Conservation (phyloP, 1,140 invertebrate species). For the Cydia strobilella region DNA sequence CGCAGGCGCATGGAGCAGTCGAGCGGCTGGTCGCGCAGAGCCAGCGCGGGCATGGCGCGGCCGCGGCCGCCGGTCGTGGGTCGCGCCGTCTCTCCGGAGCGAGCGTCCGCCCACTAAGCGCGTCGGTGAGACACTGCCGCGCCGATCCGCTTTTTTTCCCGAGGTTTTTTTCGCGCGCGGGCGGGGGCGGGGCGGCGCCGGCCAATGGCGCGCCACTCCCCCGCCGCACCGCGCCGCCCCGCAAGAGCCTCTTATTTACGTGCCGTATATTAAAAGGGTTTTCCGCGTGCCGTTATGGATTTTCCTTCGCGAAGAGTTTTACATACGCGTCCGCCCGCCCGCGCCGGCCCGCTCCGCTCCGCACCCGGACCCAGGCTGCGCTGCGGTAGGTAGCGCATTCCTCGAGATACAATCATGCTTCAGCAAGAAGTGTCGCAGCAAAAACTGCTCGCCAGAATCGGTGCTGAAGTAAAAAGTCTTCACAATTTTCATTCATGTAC, state of each 20-base stretch:
- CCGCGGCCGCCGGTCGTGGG: conserved; percentile 68
- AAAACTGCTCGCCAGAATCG: conserved; percentile 13
- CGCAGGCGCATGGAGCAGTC: conserved; percentile 77
- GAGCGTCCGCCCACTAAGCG: conserved; percentile 69
- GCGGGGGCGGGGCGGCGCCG: conserved; percentile 47
- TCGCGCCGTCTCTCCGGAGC: conserved; percentile 66
- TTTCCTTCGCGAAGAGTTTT: conserved; percentile 66
- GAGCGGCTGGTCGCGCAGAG: conserved; percentile 75
- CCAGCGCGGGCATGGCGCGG: conserved; percentile 77
- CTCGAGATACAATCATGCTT: conserved; percentile 10
- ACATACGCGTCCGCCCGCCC: conserved; percentile 54
- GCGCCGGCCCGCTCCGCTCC: conserved; percentile 10
- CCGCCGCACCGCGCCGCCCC: conserved; percentile 40
- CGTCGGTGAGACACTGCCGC: conserved; percentile 72
- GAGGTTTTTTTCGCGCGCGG: conserved; percentile 56
- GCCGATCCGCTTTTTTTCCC: conserved; percentile 61
- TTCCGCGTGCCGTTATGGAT: conserved; percentile 77
- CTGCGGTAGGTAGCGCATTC: conserved; percentile 19
- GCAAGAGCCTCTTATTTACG: conserved; percentile 64
- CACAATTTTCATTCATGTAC: conserved; percentile 16
- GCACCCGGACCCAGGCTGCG: conserved; percentile 11
- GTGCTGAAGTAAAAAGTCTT: conserved; percentile 13
- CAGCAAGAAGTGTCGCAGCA: conserved; percentile 19
- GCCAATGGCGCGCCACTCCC: conserved; percentile 50
- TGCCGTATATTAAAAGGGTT: conserved; percentile 79